Conservation (phyloP, 2,113 vertebrate genomes). For the Archocentrus centrarchus region DNA sequence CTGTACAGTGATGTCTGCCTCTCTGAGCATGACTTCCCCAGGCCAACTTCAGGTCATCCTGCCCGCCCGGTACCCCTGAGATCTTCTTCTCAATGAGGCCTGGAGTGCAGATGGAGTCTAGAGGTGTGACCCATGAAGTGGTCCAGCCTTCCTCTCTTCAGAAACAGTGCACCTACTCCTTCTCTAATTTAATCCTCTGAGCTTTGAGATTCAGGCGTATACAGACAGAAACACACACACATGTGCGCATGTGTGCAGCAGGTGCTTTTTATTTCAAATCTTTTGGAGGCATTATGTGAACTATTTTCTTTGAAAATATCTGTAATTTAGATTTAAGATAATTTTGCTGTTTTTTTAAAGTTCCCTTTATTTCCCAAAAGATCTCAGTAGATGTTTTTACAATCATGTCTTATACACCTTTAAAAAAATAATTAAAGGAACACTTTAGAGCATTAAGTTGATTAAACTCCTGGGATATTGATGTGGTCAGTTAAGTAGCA, state of each 20-base stretch:
- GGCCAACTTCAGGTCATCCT: constrained; percentile 55
- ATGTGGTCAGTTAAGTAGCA: neutral
- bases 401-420: neutral
- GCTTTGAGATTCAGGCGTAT: constrained; percentile 56
- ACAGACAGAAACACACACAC: neutral
- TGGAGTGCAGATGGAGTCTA: constrained; percentile 51
- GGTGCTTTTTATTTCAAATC: neutral
- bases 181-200: constrained; percentile 78
- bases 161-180: constrained; percentile 40
- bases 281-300: neutral
- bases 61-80: constrained; percentile 36
- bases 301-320: neutral
- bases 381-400: neutral
- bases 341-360: neutral
- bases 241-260: neutral
- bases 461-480: too few relatives aligned
- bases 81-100: constrained; percentile 44
- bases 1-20: constrained; percentile 40
- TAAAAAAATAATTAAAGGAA: too few relatives aligned
- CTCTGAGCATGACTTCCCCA: constrained; percentile 40
- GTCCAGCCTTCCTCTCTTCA: constrained; percentile 46
- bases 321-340: neutral
- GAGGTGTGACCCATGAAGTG: constrained; percentile 55
- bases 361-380: neutral
- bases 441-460: too few relatives aligned